Evolutionary conservation across 2,888 invertebrate species (phyloP), one percentile per base, ranked within the genome.

Genomic region (Pilophorus perplexus): DNA sequence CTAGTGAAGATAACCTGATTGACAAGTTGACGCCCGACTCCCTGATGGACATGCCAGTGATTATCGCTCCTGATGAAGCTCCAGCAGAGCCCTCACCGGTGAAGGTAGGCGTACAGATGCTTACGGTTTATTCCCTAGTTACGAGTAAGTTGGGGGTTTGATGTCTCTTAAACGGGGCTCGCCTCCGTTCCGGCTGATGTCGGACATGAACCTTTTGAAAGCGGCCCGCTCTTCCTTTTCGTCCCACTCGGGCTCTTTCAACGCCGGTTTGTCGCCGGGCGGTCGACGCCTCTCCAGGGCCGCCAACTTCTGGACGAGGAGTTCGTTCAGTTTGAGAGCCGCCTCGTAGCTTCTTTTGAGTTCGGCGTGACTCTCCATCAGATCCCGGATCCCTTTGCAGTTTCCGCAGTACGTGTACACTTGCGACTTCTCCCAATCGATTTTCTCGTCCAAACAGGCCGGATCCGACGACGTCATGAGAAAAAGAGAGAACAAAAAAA

Each of bases 1-100:
- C 23, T 3, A 22, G 18, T 27, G 62, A 62, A n/a, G 62, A 62
- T 18, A 67, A 60, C 28, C 54, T 70, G 12, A 66, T 71, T 2
- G 73, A 70, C 14, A 70, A 72, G 54, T 69, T 74, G 8, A 74
- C 74, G 3, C 73, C 74, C 5, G 74, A 74, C 44, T 71, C 73
- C 57, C 71, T 75, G 48, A 71, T 75, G 20, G 73, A 74, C 44
- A 71, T 75, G 68, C 74, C 74, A n/a, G 73, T 75, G 20, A 74
- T 75, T 4, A 73, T 75, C 67, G 74, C 74, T 38, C 72, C 73
- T 54, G 74, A 74, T 40, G 69, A 69, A 10, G 20, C 33, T 8
- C 14, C 23, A 6, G 16, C 40, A 8, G 59, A 40, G 2, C 16
- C 28, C 1, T 14, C 52, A 18, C 52, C 12, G 18, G 27, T 52